Conservation (phyloP, 2,888 invertebrate genomes). For the Limnephilus auricula region DNA sequence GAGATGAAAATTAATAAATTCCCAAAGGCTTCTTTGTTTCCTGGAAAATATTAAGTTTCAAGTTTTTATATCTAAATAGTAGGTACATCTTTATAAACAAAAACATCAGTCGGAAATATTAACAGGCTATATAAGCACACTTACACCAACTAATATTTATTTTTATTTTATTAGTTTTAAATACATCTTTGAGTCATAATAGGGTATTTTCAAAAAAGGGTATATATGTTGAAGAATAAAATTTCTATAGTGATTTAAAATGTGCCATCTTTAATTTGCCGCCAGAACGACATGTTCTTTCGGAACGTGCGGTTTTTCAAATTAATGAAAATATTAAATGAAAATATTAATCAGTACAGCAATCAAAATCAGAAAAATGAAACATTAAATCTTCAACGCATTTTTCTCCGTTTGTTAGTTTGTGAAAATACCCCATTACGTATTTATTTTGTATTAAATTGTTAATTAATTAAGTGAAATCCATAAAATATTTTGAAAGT, state of each 20-base stretch:
- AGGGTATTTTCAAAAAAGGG: no score
- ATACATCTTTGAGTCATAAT: neutral
- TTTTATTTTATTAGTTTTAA: neutral
- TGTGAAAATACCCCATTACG: neutral
- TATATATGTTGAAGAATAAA: no score
- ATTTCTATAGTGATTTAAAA: no score
- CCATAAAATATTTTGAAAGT: neutral
- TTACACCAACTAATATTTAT: neutral
- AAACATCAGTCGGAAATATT: conserved; percentile 19
- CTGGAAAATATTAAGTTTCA: neutral
- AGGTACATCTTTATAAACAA: neutral
- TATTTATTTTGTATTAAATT: neutral
- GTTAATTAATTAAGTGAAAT: neutral
- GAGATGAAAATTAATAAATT: neutral
- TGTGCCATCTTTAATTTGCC: no score
- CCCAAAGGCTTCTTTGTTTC: neutral
- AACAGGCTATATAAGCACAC: neutral
- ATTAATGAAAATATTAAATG: no score
- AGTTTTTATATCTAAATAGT: neutral
- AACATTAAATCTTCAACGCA: no score
- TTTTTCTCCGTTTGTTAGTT: no score
- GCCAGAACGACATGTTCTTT: no score
- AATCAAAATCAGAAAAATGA: no score
- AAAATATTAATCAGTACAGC: no score
- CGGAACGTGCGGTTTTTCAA: no score